Percentiles rank a stretch among this genome's conserved stretches.
Conservation (phyloP, 2,888 invertebrate species). For the Nephrotoma appendiculata region DNA sequence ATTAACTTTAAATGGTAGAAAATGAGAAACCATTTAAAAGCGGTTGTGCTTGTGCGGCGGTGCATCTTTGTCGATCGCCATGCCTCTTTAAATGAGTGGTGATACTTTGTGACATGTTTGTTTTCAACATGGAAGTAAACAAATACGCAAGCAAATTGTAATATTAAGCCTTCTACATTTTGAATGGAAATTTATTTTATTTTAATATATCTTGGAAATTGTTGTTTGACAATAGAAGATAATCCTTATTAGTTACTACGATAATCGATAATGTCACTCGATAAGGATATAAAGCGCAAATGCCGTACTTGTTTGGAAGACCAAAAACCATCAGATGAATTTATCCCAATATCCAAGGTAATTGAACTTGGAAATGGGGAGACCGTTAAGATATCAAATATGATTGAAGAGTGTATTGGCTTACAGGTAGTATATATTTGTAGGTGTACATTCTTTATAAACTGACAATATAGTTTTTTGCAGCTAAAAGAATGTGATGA, state of each 20-base stretch:
- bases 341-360: not conserved
- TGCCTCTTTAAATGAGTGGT: too few relatives aligned
- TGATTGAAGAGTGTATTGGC: not conserved
- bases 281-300: not conserved
- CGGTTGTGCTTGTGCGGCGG: too few relatives aligned
- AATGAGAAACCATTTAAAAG: too few relatives aligned
- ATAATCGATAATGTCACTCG: not conserved
- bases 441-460: not conserved
- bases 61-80: too few relatives aligned
- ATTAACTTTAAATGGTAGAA: too few relatives aligned
- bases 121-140: not conserved
- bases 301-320: not conserved
- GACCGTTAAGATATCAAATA: not conserved
- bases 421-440: not conserved
- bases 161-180: not conserved
- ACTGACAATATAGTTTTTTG: not conserved
- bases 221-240: not conserved
- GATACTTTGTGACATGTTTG: not conserved
- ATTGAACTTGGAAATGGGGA: not conserved
- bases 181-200: not conserved
- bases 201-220: not conserved
- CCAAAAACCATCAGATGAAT: not conserved
- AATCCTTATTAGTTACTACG: not conserved
- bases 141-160: not conserved
- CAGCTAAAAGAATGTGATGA: not conserved